Evolutionary conservation across 2,888 invertebrate species (phyloP), one percentile per base, ranked within the genome.

Genomic region (Mantis religiosa): DNA sequence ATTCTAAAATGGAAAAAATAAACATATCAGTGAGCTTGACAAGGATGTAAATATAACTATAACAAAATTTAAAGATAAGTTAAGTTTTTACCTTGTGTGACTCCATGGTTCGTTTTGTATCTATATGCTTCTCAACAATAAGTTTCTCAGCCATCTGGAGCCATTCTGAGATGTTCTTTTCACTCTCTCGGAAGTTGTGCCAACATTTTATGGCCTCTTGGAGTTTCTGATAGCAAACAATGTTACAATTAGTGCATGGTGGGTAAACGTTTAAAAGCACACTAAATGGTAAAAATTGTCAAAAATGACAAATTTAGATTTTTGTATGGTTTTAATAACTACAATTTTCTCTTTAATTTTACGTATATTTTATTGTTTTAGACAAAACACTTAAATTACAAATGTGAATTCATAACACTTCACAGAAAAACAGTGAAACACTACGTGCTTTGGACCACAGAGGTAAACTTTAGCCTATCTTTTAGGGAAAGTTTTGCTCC

Each of bases 101-200:
- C 92, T 97, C 97, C 2, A 98, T 96, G 0, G 96, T 96, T 91
- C 96, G 96, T 92, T 97, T 96, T 82, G 95, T 96, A 92, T 97
- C 97, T 8, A 97, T 96, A 88, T 96, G 95, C 92, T 96, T 96
- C 91, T 98, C 98, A 0, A 95, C 95, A 28, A 98, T 94, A 82
- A 98, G 93, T 6, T 96, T 96, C 91, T 98, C 97, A 0, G 98
- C 98, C 86, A 96, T 95, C 0, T 96, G 95, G 1, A 98, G 94
- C 98, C 98, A 99, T 91, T 97, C 97, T 28, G 96, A 96, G 0
- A 98, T 96, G 14, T 96, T 94, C 28, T 96, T 94, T 92, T 97
- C 97, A 92, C 96, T 96, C 91, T 96, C 96, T 89, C 96, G 96
- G 92, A 97, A 98, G 90, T 96, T 96, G 87, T 97, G 96, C 98